Evolutionary conservation across 2,888 invertebrate genomes (phyloP).

Genomic region (Tenthredo distinguenda): DNA sequence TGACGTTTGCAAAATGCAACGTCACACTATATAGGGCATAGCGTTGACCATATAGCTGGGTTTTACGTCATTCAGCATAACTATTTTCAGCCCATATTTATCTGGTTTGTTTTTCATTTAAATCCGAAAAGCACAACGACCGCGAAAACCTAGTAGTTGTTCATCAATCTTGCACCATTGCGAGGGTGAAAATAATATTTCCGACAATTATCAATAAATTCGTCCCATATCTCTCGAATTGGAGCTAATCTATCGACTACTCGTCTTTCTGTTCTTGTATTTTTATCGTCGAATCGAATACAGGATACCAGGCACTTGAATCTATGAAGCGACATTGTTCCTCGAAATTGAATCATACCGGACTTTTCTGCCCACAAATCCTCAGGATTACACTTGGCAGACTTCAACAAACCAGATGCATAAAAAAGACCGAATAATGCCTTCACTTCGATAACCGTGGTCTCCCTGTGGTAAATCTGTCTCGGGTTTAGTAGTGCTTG

Average conservation of each 20-base stretch:
- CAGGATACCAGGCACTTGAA: not conserved
- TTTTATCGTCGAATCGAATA: not conserved
- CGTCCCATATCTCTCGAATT: not conserved
- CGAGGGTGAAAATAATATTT: constrained; percentile 56
- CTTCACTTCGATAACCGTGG: not conserved
- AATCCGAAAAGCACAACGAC: constrained; percentile 53
- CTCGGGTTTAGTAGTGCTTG: not conserved
- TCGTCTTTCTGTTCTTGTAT: not conserved
- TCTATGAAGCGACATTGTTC: not conserved
- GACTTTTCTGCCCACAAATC: not conserved
- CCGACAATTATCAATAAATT: constrained; percentile 53
- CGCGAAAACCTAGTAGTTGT: constrained; percentile 53
- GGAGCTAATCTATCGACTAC: not conserved
- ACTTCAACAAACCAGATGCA: not conserved
- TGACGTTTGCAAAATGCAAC: no score
- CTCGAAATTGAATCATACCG: not conserved
- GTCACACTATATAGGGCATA: not conserved
- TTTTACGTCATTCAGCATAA: constrained; percentile 52
- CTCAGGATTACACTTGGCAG: not conserved
- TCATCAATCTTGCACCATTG: constrained; percentile 54
- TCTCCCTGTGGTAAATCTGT: not conserved
- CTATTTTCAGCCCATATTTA: constrained; percentile 54
- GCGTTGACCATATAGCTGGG: constrained; percentile 56
- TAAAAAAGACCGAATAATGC: not conserved
- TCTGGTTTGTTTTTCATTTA: constrained; percentile 54